Evolutionary conservation across 2,113 vertebrate genomes (phyloP).

Genomic region (Neodon shergylaensis): DNA sequence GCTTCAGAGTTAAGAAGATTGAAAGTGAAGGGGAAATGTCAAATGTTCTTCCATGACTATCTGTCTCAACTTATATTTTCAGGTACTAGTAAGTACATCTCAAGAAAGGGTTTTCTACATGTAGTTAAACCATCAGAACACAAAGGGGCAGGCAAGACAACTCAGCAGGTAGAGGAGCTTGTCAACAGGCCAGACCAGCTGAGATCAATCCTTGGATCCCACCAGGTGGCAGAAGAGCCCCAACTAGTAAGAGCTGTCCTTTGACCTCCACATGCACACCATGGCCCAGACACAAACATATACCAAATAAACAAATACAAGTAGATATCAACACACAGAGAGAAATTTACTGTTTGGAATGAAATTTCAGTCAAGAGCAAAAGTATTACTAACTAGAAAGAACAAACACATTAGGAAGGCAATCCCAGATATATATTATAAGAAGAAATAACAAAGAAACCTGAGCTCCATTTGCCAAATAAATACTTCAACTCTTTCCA

Average conservation of each 20-base stretch:
- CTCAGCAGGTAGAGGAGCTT: neutral
- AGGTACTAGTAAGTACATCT: neutral
- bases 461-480: slow-evolving; percentile 50
- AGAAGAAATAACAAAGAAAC: neutral
- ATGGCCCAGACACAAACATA: neutral
- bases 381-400: neutral
- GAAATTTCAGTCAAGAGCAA: neutral
- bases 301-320: neutral
- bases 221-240: neutral
- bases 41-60: neutral
- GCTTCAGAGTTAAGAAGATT: neutral
- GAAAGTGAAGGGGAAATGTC: neutral
- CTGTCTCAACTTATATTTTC: neutral
- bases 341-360: neutral
- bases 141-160: neutral
- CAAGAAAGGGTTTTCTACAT: neutral
- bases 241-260: neutral
- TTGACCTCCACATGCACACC: neutral
- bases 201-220: neutral
- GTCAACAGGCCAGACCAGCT: neutral
- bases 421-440: neutral
- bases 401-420: slow-evolving; percentile 54
- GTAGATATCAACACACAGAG: neutral
- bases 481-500: neutral
- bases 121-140: neutral